A percentile compares a stretch with the other conserved stretches of the same genome.
These are phyloP conservation scores for Pocillopora meandrina DNA, from an alignment of 92 coral and sea anemone genomes.

Conservation along the genomic window DNA sequence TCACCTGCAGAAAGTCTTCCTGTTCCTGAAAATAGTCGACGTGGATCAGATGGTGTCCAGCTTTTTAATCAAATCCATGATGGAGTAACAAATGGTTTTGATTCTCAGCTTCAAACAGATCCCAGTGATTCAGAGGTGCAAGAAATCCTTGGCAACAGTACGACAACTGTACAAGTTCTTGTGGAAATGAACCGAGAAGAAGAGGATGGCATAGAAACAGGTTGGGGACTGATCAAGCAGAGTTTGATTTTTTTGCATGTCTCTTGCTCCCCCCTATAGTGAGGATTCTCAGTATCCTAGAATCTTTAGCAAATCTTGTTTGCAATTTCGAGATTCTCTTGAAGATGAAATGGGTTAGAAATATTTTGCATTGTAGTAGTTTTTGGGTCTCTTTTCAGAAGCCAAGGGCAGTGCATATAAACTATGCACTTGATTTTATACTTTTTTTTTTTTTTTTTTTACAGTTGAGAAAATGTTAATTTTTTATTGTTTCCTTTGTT, in stretches of 20 bases:
- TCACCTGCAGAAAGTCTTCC: conserved; percentile 16
- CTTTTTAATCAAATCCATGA: neutral
- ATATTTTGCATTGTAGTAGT: neutral
- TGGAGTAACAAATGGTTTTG: conserved; percentile 27
- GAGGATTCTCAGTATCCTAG: too few species aligned
- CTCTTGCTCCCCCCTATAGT: too few species aligned
- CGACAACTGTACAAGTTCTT: conserved; percentile 68
- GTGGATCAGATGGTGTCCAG: conserved; percentile 15
- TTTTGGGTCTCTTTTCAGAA: neutral
- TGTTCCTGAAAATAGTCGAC: conserved; percentile 17
- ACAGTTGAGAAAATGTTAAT: too few species aligned
- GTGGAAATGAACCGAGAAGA: conserved; percentile 57
- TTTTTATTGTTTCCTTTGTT: too few species aligned
- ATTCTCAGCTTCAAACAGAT: conserved; percentile 23
- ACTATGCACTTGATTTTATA: too few species aligned
- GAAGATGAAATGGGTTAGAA: too few species aligned
- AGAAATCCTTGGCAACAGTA: conserved; percentile 49
- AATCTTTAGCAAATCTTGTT: too few species aligned
- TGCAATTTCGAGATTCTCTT: too few species aligned
- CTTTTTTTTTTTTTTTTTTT: too few species aligned
- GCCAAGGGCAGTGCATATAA: too few species aligned
- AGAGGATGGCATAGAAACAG: conserved; percentile 23
- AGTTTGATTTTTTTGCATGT: too few species aligned
- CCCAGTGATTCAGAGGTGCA: conserved; percentile 61
- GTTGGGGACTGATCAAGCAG: conserved; percentile 10